Percentiles rank a stretch among this genome's conserved stretches.
These are phyloP conservation scores for Rhingia campestris DNA, from an alignment of 2,888 invertebrate genomes.

Conservation along the genomic window DNA sequence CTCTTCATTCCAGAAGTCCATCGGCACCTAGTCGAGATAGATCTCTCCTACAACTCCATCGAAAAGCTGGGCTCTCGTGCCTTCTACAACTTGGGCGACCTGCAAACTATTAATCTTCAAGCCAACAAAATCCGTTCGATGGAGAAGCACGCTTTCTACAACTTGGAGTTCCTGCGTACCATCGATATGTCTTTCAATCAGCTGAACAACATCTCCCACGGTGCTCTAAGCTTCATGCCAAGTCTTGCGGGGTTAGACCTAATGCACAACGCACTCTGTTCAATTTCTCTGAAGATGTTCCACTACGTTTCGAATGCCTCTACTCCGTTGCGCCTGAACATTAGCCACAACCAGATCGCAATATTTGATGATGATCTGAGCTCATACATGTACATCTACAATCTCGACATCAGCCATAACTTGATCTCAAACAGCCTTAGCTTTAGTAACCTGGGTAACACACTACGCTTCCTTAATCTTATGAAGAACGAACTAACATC, in stretches of 20 bases:
- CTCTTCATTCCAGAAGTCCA: constrained; percentile 88
- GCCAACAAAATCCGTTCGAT: constrained; percentile 90
- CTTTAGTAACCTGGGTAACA: constrained; percentile 86
- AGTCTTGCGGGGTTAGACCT: constrained; percentile 90
- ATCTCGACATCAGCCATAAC: constrained; percentile 89
- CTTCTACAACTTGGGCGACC: constrained; percentile 88
- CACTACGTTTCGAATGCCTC: constrained; percentile 87
- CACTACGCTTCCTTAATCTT: constrained; percentile 88
- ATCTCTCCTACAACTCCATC: constrained; percentile 92
- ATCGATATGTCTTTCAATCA: constrained; percentile 93
- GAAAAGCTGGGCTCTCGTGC: constrained; percentile 87
- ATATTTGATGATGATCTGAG: constrained; percentile 81
- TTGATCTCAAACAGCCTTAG: constrained; percentile 87
- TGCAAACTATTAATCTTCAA: constrained; percentile 90
- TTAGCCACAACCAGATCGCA: constrained; percentile 87
- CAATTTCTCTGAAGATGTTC: constrained; percentile 87
- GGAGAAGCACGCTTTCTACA: constrained; percentile 88
- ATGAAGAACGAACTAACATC: constrained; percentile 89
- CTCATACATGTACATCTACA: constrained; percentile 85
- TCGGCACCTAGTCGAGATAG: constrained; percentile 89
- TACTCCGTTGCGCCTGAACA: constrained; percentile 88
- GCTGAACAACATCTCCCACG: constrained; percentile 88
- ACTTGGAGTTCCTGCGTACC: constrained; percentile 90
- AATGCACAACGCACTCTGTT: constrained; percentile 89
- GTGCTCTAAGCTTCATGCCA: constrained; percentile 90